Evolutionary conservation across 1,140 invertebrate genomes (phyloP).

Genomic region (Frieseomelitta varia): DNA sequence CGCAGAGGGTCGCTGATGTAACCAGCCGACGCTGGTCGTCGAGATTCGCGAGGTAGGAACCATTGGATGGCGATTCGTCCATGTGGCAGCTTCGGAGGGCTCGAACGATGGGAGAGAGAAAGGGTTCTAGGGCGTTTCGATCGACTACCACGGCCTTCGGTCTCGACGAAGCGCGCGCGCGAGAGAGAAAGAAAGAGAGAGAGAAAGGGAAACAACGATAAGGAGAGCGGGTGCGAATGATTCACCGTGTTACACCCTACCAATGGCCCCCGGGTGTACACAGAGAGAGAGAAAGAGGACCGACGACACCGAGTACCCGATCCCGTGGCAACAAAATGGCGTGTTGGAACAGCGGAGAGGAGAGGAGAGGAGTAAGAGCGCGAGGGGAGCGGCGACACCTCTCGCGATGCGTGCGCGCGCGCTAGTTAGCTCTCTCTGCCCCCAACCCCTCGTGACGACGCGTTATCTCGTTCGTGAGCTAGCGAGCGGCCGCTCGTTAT

Average conservation of each 20-base stretch:
- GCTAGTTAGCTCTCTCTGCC: neutral
- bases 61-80: neutral
- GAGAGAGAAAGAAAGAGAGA: no score
- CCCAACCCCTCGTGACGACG: neutral
- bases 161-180: neutral
- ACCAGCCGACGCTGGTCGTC: neutral
- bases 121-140: no score
- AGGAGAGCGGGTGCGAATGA: slow-evolving; percentile 30
- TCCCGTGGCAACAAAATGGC: slow-evolving; percentile 43
- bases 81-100: neutral
- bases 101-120: neutral
- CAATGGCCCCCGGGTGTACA: neutral
- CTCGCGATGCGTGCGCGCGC: slow-evolving; percentile 31
- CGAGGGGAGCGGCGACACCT: slow-evolving; percentile 34
- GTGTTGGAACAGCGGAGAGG: slow-evolving; percentile 11
- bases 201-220: neutral
- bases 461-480: slow-evolving; percentile 41
- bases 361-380: slow-evolving; percentile 6
- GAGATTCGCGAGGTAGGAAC: neutral
- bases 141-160: no score
- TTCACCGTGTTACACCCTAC: slow-evolving; percentile 45
- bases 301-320: neutral
- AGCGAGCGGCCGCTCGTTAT: slow-evolving; percentile 55
- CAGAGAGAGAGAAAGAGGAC: neutral
- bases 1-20: slow-evolving; percentile 8